phyloP scores from a whole-genome alignment of 2,888 invertebrate genomes.

The Linyphia triangularis region DNA sequence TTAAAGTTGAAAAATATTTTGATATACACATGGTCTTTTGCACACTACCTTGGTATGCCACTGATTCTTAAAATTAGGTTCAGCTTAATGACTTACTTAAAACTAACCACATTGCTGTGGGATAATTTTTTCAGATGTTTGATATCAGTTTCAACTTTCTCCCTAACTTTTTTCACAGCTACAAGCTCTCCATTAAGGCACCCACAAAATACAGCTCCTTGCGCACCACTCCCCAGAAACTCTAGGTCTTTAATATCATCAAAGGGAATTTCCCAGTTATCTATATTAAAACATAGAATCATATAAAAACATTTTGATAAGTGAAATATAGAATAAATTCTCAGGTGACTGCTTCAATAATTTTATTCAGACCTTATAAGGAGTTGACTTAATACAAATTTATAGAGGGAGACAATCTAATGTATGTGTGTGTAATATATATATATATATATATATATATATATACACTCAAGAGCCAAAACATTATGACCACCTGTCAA shows the following conservation, averaged over 20 bases:
- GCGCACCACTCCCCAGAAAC: constrained; percentile 96
- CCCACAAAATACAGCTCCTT: constrained; percentile 96
- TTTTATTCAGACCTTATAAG: not conserved
- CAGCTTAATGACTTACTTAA: constrained; percentile 81
- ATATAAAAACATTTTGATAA: not conserved
- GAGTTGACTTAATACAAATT: too few relatives aligned
- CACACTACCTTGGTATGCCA: too few relatives aligned
- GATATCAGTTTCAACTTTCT: constrained; percentile 90
- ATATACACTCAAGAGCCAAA: too few relatives aligned
- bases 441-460: too few relatives aligned
- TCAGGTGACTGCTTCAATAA: not conserved
- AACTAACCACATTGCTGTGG: constrained; percentile 80
- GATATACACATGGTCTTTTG: too few relatives aligned
- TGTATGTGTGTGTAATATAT: too few relatives aligned
- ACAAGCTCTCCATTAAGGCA: constrained; percentile 88
- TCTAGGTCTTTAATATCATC: constrained; percentile 92
- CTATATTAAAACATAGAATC: constrained; percentile 80
- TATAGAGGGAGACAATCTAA: too few relatives aligned
- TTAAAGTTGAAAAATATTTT: too few relatives aligned
- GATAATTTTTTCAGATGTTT: constrained; percentile 82
- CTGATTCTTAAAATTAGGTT: too few relatives aligned
- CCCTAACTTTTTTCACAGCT: constrained; percentile 97
- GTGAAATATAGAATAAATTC: not conserved
- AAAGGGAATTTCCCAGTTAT: constrained; percentile 97
- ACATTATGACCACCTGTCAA: too few relatives aligned